A percentile compares a stretch with the other conserved stretches of the same genome.
These are phyloP conservation scores for Corydoras maculifer DNA, from an alignment of 2,113 vertebrate species.

Conservation along the genomic window DNA sequence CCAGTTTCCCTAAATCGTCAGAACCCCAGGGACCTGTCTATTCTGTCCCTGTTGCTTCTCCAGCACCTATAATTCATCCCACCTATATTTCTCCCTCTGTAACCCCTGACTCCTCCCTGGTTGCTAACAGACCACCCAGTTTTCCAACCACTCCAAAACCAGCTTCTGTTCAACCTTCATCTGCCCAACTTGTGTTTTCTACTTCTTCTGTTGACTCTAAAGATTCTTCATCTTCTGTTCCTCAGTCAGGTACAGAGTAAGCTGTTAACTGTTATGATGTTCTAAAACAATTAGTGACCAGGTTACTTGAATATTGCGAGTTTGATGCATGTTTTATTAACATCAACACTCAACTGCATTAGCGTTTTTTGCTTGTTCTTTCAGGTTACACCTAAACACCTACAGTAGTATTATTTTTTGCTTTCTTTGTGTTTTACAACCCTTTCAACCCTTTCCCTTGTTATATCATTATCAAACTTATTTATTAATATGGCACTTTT, in stretches of 20 bases:
- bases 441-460: too few species aligned
- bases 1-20: background rate
- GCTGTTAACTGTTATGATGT: slow-evolving; percentile 5
- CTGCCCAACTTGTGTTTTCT: slow-evolving; percentile 11
- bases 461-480: too few species aligned
- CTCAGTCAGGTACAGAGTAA: slow-evolving; percentile 45
- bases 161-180: slow-evolving; percentile 6
- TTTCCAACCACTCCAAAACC: background rate
- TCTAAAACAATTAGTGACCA: slow-evolving; percentile 6
- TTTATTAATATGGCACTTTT: too few species aligned
- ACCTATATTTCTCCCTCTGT: background rate
- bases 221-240: slow-evolving; percentile 13
- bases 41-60: slow-evolving; percentile 1
- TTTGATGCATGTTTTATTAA: background rate
- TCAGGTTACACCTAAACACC: too few species aligned
- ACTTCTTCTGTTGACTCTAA: slow-evolving; percentile 21
- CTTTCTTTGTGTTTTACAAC: too few species aligned
- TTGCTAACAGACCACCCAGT: background rate
- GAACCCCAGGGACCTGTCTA: background rate
- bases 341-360: background rate
- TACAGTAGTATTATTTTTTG: too few species aligned
- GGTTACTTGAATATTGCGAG: too few species aligned
- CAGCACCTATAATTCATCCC: background rate
- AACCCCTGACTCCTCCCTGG: background rate
- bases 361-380: background rate